Conservation (phyloP, 2,797 vertebrate genomes). For the Lacerta bilineata region DNA sequence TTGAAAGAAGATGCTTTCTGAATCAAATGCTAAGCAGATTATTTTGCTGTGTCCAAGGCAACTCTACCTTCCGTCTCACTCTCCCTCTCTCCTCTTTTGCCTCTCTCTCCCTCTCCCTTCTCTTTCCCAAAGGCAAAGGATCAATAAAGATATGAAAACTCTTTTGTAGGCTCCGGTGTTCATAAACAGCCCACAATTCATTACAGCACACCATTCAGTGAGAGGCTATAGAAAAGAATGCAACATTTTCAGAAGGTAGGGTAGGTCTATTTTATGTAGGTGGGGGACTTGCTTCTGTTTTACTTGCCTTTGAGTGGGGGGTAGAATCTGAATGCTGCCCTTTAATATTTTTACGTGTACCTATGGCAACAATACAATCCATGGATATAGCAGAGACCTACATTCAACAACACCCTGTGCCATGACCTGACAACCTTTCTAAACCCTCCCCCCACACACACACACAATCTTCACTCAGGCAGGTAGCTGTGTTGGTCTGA, state of each 20-base stretch:
- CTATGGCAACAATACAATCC: background rate
- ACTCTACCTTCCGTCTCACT: background rate
- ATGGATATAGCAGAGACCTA: background rate
- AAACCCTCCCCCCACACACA: no score
- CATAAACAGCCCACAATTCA: slow-evolving; percentile 32
- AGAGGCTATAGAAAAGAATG: slow-evolving; percentile 9
- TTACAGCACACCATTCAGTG: slow-evolving; percentile 10
- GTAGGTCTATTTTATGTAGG: background rate
- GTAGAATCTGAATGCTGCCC: background rate
- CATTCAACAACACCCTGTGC: background rate
- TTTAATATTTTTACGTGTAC: background rate
- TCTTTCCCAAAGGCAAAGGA: slow-evolving; percentile 29
- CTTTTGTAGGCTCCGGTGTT: background rate
- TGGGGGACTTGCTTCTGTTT: background rate
- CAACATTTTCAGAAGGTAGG: background rate
- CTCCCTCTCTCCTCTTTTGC: background rate
- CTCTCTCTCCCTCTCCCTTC: background rate
- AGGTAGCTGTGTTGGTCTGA: no score
- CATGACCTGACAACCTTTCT: background rate
- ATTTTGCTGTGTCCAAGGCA: background rate
- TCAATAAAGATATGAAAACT: slow-evolving; percentile 32
- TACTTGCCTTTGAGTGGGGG: background rate
- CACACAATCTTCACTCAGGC: background rate
- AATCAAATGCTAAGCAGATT: slow-evolving; percentile 1
- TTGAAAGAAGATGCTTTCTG: slow-evolving; percentile 5